Percentiles rank a stretch among this genome's conserved stretches.
Conservation (phyloP, 2,888 invertebrate species). For the Drosophila antonietae region DNA sequence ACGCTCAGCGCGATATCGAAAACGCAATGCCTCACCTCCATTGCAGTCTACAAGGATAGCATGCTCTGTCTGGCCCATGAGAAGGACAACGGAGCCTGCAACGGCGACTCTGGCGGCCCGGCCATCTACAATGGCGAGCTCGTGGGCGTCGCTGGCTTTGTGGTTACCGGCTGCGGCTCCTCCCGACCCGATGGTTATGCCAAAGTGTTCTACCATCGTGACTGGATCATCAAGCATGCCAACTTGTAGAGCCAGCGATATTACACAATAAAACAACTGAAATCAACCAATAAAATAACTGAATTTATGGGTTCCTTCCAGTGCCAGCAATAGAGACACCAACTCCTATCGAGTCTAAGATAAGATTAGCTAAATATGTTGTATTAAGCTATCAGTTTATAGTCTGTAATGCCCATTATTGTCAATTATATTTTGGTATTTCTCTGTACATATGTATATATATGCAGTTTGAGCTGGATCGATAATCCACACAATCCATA, state of each 20-base stretch:
- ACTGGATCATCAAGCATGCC: constrained; percentile 64
- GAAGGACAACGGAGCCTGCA: constrained; percentile 72
- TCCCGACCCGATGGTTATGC: constrained; percentile 73
- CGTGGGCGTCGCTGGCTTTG: constrained; percentile 79
- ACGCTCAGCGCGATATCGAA: constrained; percentile 60
- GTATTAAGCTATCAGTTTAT: no score
- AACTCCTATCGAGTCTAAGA: no score
- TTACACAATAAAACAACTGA: not conserved
- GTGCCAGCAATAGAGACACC: no score
- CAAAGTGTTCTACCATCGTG: constrained; percentile 63
- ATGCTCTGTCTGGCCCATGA: constrained; percentile 70
- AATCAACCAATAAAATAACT: not conserved
- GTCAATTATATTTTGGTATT: no score
- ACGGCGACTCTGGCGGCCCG: constrained; percentile 81
- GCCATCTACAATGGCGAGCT: constrained; percentile 71
- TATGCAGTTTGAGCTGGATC: no score
- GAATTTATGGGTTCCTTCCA: not conserved
- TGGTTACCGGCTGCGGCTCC: constrained; percentile 70
- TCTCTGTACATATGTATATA: no score
- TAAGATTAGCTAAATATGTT: no score
- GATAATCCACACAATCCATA: no score
- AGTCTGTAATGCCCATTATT: no score
- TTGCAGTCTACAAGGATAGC: constrained; percentile 42
- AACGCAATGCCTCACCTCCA: constrained; percentile 42
- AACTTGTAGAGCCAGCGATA: constrained; percentile 33